A percentile compares a stretch with the other conserved stretches of the same genome.
Conservation (phyloP, 2,888 invertebrate genomes). For the Syrphus vitripennis region DNA sequence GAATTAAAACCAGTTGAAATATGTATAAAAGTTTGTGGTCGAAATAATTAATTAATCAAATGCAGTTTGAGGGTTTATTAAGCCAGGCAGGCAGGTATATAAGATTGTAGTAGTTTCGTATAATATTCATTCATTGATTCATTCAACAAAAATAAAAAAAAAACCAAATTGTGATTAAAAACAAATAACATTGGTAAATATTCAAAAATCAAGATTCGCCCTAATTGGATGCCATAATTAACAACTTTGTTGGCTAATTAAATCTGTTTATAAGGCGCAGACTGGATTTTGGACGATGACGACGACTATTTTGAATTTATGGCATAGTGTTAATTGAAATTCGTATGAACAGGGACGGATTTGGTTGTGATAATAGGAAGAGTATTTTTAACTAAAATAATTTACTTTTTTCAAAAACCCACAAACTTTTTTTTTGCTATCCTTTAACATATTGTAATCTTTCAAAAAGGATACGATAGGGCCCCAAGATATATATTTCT, state of each 20-base stretch:
- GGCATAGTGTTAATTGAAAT: conserved; percentile 51
- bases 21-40: neutral
- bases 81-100: neutral
- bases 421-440: too few relatives aligned
- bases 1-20: conserved; percentile 2
- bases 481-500: too few relatives aligned
- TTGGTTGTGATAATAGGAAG: neutral
- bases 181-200: conserved; percentile 67
- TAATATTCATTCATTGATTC: conserved; percentile 21
- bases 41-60: conserved; percentile 68
- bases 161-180: conserved; percentile 57
- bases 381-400: too few relatives aligned
- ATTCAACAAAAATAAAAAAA: conserved; percentile 26
- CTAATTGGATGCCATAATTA: conserved; percentile 72
- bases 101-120: too few relatives aligned
- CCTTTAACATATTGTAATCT: too few relatives aligned
- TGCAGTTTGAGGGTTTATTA: conserved; percentile 10
- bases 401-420: too few relatives aligned
- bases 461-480: too few relatives aligned
- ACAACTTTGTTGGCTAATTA: conserved; percentile 71
- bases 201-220: conserved; percentile 62
- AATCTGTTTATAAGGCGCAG: conserved; percentile 51
- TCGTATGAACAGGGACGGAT: neutral
- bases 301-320: neutral
- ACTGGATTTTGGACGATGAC: neutral